Evolutionary conservation across 2,888 invertebrate species (phyloP), one percentile per base, ranked within the genome.

Genomic region (Thumatha senex): DNA sequence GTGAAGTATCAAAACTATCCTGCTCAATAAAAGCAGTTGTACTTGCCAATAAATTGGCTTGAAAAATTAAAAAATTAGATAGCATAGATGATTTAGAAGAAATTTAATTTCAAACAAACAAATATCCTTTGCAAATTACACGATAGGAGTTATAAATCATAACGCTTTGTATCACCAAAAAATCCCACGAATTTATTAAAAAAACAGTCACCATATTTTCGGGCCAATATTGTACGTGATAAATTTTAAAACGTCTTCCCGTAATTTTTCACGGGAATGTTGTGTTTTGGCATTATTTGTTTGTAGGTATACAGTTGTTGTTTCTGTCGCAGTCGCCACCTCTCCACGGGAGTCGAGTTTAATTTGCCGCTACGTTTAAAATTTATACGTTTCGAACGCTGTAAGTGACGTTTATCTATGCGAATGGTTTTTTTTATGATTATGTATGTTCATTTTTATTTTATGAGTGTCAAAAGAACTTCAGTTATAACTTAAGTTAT

Each of bases 341-440:
- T 63, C 74, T 70, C 79, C 61, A 61, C 73, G 76, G 80, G 80
- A 57, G 71, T 67, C 67, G 61, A n/a, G 75, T 84, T 83, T 82
- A 84, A 84, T 84, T 84, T 83, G 77, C 81, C 80, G 82, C 77
- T 62, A 76, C 71, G 68, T 68, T 78, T 73, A 69, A 72, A 78
- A 77, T 78, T 77, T 79, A 79, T 78, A 72, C 65, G 62, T 67
- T 73, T 69, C 63, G 59, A 74, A 71, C 58, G 52, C 56, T 56
- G 65, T 55, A 55, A 62, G 49, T 58, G 42, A 38, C 40, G 30
- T 45, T 45, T 45, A 35, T 30, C 24, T 38, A 45, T 11, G n/a
- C n/a, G 24, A 35, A 14, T 44, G 44, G 13, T 14, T 31, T 44
- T 44, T 34, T 24, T 35, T 24, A 7, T 7, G 12, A 35, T 35